phyloP scores from a whole-genome alignment of 2,797 vertebrate genomes.

The Schizopygopsis pylzovi region DNA sequence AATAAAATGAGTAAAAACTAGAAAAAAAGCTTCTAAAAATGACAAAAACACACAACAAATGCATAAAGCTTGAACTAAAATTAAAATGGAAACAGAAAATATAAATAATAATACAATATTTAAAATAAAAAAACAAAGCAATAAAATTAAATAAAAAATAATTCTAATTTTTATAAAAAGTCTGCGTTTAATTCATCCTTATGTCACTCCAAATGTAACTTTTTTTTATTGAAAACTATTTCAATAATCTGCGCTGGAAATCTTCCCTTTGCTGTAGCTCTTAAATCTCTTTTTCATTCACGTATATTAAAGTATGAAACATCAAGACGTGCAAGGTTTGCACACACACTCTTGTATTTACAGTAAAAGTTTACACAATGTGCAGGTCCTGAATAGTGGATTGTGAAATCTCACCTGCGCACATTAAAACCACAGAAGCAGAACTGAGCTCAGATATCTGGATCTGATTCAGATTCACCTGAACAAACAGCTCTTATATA shows the following conservation, averaged over 20 bases:
- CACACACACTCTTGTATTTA: neutral
- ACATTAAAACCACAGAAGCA: neutral
- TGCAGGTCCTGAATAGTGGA: neutral
- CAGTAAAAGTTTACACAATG: neutral
- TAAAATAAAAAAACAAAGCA: no score
- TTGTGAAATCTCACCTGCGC: neutral
- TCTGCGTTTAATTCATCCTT: neutral
- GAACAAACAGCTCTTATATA: neutral
- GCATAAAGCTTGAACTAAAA: no score
- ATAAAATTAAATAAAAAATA: no score
- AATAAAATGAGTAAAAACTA: neutral
- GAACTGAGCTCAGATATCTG: neutral
- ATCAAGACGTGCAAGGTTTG: neutral
- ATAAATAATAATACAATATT: no score
- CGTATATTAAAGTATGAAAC: neutral
- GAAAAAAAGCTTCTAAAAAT: neutral
- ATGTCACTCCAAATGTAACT: neutral
- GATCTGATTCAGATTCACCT: neutral
- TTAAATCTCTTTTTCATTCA: neutral
- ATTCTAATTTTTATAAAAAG: no score
- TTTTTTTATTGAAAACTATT: no score
- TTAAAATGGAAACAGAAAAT: no score
- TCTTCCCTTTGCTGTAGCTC: neutral
- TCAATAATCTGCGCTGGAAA: neutral
- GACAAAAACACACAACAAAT: no score